Conservation (phyloP, 1,140 invertebrate species). For the Luehdorfia chinensis region DNA sequence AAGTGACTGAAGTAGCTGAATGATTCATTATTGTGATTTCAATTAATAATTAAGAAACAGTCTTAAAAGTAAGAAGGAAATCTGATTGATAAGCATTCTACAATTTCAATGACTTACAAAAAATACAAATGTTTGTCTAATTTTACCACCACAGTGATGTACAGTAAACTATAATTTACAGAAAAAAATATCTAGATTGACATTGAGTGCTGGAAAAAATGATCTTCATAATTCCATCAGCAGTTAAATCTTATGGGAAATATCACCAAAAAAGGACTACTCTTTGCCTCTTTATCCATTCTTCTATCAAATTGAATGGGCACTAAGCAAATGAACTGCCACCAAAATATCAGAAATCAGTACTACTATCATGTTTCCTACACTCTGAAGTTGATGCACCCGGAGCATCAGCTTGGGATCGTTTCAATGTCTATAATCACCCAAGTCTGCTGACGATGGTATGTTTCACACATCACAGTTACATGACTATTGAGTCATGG, state of each 20-base stretch:
- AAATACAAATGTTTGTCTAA: conserved; percentile 50
- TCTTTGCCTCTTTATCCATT: conserved; percentile 28
- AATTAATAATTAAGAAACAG: background rate
- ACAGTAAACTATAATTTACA: conserved; percentile 1
- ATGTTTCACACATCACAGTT: conserved; percentile 41
- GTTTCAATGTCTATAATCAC: conserved; percentile 58
- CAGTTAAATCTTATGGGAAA: too few species aligned
- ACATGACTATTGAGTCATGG: conserved; percentile 48
- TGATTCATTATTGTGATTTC: conserved; percentile 1
- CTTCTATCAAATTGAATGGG: conserved; percentile 43
- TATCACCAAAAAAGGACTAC: too few species aligned
- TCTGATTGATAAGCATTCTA: conserved; percentile 35
- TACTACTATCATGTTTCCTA: conserved; percentile 53
- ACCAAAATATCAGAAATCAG: conserved; percentile 64
- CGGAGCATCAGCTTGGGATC: conserved; percentile 38
- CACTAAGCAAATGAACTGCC: conserved; percentile 70
- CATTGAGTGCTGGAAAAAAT: too few species aligned
- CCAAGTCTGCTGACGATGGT: conserved; percentile 40
- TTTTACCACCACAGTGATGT: conserved; percentile 43
- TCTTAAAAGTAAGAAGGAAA: conserved; percentile 42
- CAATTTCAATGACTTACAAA: conserved; percentile 51
- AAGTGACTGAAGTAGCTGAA: conserved; percentile 8
- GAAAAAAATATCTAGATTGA: too few species aligned
- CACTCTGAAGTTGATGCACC: conserved; percentile 47
- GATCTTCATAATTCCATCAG: too few species aligned